Evolutionary conservation across 2,888 invertebrate genomes (phyloP).

Genomic region (Mimachlamys varia): DNA sequence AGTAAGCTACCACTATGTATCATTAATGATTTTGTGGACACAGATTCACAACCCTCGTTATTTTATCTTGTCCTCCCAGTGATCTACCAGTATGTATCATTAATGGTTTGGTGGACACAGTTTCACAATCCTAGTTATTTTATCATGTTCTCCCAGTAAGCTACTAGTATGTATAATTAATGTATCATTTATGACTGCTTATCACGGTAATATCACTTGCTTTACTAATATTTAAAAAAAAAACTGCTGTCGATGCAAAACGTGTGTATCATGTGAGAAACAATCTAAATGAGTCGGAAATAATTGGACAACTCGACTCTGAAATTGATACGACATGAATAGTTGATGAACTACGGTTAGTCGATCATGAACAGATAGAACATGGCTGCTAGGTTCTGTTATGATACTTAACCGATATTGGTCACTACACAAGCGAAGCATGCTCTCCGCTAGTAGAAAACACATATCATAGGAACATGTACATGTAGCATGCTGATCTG

Average conservation of each 20-base stretch:
- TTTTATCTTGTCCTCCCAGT: too few relatives aligned
- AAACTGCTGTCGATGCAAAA: neutral
- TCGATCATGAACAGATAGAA: neutral
- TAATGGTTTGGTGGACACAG: too few relatives aligned
- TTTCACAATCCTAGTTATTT: too few relatives aligned
- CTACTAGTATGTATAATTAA: too few relatives aligned
- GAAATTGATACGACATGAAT: neutral
- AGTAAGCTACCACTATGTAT: too few relatives aligned
- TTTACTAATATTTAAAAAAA: neutral
- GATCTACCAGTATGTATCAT: too few relatives aligned
- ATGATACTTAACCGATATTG: neutral
- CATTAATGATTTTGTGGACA: too few relatives aligned
- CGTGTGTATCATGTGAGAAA: neutral
- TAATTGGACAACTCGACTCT: neutral
- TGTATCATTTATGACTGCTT: too few relatives aligned
- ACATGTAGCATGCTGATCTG: neutral
- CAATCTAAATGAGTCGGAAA: neutral
- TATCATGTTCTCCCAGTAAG: too few relatives aligned
- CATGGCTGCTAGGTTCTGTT: neutral
- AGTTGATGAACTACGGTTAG: neutral
- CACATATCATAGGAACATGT: neutral
- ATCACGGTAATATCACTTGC: neutral
- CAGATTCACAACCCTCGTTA: too few relatives aligned
- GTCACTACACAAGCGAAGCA: neutral
- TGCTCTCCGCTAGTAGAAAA: neutral